Evolutionary conservation across 2,113 vertebrate species (phyloP).

Genomic region (Clarias macrocephalus): DNA sequence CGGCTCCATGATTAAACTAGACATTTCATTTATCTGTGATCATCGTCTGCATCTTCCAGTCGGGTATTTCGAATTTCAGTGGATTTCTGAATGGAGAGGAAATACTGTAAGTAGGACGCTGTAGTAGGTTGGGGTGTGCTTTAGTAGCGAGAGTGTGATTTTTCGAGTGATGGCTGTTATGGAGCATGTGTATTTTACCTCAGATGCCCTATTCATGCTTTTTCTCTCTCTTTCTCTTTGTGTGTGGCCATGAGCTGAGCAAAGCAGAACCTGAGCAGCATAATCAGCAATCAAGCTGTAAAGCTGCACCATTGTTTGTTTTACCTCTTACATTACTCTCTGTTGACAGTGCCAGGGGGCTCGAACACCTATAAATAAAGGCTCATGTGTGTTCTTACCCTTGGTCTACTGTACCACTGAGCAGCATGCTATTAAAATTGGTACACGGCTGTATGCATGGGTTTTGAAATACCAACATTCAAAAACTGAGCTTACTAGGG

Average conservation of each 20-base stretch:
- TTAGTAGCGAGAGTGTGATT: not conserved
- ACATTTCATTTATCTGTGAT: constrained; percentile 51
- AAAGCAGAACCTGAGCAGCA: constrained; percentile 5
- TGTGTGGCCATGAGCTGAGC: not conserved
- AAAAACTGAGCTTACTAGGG: too few species aligned
- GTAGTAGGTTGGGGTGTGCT: not conserved
- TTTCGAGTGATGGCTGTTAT: not conserved
- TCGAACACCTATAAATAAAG: constrained; percentile 14
- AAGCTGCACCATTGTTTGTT: constrained; percentile 7
- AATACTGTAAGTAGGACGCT: constrained; percentile 8
- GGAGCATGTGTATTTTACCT: not conserved
- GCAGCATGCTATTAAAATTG: not conserved
- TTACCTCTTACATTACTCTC: not conserved
- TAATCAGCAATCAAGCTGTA: not conserved
- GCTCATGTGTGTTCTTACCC: not conserved
- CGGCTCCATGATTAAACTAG: constrained; percentile 50
- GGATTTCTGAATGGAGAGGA: constrained; percentile 19
- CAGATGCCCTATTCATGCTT: not conserved
- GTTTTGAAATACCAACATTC: too few species aligned
- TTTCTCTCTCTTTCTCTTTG: not conserved
- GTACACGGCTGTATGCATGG: not conserved
- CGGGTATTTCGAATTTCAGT: constrained; percentile 49
- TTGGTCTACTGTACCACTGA: not conserved
- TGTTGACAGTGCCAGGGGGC: constrained; percentile 9
- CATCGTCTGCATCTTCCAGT: constrained; percentile 54